These are phyloP conservation scores for Cataglyphis altisquamis DNA, from an alignment of 2,888 invertebrate species.

Conservation along the genomic window DNA sequence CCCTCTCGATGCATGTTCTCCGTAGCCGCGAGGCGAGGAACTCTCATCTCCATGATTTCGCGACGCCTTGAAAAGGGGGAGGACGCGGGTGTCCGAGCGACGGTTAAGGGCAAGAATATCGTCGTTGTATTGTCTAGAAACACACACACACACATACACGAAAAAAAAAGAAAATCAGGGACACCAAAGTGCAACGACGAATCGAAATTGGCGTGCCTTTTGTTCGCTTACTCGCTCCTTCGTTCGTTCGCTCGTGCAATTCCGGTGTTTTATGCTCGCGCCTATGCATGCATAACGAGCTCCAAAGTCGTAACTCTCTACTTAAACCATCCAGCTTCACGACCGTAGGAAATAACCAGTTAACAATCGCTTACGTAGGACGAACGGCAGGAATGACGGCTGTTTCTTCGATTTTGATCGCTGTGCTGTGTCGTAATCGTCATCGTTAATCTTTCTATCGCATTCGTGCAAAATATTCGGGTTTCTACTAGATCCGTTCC, in stretches of 20 bases:
- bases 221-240: neutral
- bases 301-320: conserved; percentile 78
- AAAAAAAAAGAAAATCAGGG: neutral
- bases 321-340: conserved; percentile 71
- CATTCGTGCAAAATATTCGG: neutral
- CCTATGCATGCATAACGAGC: conserved; percentile 83
- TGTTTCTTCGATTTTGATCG: conserved; percentile 38
- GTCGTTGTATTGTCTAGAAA: neutral
- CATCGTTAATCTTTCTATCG: conserved; percentile 9
- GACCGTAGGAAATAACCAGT: conserved; percentile 69
- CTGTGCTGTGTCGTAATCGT: conserved; percentile 19
- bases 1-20: conserved; percentile 52
- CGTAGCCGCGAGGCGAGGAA: conserved; percentile 62
- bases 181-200: conserved; percentile 19
- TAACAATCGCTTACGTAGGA: conserved; percentile 68
- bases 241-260: conserved; percentile 56
- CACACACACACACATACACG: neutral
- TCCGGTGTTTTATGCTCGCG: conserved; percentile 74
- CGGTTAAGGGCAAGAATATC: neutral
- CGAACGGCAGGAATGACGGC: conserved; percentile 22
- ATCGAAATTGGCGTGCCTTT: conserved; percentile 34
- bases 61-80: conserved; percentile 17
- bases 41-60: conserved; percentile 19
- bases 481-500: neutral
- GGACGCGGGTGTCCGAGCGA: neutral